phyloP scores from a whole-genome alignment of 2,888 invertebrate genomes.

The Eupeodes latifasciatus region DNA sequence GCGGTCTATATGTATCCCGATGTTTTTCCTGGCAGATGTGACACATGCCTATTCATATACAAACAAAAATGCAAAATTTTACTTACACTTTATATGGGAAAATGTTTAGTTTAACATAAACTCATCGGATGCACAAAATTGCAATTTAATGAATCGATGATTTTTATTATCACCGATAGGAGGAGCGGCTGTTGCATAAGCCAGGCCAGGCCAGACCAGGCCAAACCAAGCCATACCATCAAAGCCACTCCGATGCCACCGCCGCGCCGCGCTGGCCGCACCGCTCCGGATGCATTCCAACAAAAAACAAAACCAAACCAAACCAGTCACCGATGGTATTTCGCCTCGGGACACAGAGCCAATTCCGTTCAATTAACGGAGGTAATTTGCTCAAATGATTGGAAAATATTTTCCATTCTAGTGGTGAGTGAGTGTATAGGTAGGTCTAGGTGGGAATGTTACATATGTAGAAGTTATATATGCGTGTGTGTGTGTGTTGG shows the following conservation, averaged over 20 bases:
- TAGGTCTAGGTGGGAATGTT: background rate
- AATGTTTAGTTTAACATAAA: conserved; percentile 73
- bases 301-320: conserved; percentile 20
- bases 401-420: conserved; percentile 71
- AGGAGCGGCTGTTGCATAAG: background rate
- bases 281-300: conserved; percentile 26
- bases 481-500: conserved; percentile 14
- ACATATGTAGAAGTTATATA: background rate
- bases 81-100: conserved; percentile 37
- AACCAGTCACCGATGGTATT: conserved; percentile 51
- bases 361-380: conserved; percentile 73
- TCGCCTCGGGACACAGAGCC: conserved; percentile 64
- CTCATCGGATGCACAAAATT: conserved; percentile 74
- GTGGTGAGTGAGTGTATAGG: background rate
- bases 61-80: background rate
- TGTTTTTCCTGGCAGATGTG: conserved; percentile 42
- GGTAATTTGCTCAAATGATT: conserved; percentile 76
- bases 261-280: background rate
- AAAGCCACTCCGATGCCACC: background rate
- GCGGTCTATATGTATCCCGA: background rate
- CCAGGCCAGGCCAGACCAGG: background rate
- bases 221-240: too few species aligned
- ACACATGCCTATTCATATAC: conserved; percentile 27
- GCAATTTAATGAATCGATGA: conserved; percentile 77
- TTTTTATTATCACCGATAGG: conserved; percentile 68